Evolutionary conservation across 92 coral and sea anemone species (phyloP).

Genomic region (Anthopleura xanthogrammica): DNA sequence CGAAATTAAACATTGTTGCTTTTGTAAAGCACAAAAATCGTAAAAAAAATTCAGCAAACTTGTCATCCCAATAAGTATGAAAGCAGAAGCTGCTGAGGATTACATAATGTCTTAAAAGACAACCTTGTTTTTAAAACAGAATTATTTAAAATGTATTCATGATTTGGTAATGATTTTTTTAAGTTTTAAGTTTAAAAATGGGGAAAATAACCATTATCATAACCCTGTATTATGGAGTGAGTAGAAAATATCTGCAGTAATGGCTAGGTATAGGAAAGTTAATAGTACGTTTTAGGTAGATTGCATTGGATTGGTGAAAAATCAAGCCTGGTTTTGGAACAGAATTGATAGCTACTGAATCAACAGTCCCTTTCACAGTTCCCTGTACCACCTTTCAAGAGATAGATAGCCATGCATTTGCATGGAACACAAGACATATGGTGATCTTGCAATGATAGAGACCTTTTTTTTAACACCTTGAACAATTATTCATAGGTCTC

Average conservation of each 20-base stretch:
- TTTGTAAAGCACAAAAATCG: not conserved
- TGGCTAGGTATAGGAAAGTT: not conserved
- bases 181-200: not conserved
- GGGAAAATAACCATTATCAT: not conserved
- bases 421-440: too few species aligned
- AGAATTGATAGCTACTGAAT: too few species aligned
- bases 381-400: too few species aligned
- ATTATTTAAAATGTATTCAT: not conserved
- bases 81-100: not conserved
- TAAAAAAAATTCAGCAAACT: not conserved
- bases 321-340: not conserved
- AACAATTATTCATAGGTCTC: too few species aligned
- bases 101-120: not conserved
- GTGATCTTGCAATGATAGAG: too few species aligned
- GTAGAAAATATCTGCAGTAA: not conserved
- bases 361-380: too few species aligned
- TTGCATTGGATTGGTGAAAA: not conserved
- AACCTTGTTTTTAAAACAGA: not conserved
- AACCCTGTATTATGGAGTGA: not conserved
- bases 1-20: not conserved
- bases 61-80: not conserved
- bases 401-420: too few species aligned
- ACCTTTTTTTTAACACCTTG: too few species aligned
- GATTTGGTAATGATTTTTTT: not conserved
- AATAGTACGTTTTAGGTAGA: not conserved